phyloP scores from a whole-genome alignment of 2,888 invertebrate species.

The Pogonocherus hispidulus region DNA sequence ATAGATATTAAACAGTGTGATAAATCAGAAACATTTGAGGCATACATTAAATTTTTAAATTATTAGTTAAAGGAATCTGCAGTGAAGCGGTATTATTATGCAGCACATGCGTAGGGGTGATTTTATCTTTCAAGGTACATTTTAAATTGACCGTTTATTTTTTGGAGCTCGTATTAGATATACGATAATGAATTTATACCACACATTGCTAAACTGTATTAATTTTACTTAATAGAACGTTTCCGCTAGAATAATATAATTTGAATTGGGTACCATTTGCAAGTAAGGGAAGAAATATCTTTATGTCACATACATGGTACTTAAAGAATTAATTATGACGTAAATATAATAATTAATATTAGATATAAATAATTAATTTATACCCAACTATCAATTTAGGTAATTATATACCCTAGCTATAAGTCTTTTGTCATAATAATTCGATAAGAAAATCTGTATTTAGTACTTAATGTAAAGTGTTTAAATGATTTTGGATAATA shows the following conservation, averaged over 20 bases:
- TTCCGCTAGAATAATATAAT: constrained; percentile 46
- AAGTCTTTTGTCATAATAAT: no score
- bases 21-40: constrained; percentile 23
- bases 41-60: constrained; percentile 27
- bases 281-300: no score
- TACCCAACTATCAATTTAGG: no score
- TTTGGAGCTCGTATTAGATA: constrained; percentile 48
- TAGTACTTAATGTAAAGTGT: no score
- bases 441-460: no score
- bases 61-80: constrained; percentile 28
- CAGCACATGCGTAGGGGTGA: constrained; percentile 49
- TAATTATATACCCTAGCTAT: no score
- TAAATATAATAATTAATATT: no score
- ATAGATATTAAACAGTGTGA: constrained; percentile 20
- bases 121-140: constrained; percentile 44
- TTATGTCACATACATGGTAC: not conserved
- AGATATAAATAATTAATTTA: no score
- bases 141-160: constrained; percentile 46
- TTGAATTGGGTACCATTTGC: constrained; percentile 23
- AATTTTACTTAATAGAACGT: constrained; percentile 55
- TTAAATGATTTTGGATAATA: no score
- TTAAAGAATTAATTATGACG: no score
- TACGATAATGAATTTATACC: constrained; percentile 52
- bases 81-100: constrained; percentile 39
- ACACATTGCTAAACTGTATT: constrained; percentile 57